Conservation (phyloP, 1,140 invertebrate species). For the Bombyx mori region DNA sequence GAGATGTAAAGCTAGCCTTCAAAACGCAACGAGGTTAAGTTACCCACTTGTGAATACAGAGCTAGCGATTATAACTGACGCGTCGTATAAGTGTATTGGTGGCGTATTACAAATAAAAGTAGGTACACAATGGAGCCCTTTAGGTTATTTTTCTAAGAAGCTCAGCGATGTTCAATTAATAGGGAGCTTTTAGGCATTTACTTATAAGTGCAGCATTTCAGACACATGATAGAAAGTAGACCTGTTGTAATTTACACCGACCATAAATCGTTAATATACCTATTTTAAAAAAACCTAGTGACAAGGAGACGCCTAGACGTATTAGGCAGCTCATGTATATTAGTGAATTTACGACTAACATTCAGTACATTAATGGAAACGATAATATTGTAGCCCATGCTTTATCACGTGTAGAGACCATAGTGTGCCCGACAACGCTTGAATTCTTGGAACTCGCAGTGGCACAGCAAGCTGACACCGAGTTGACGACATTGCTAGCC, state of each 20-base stretch:
- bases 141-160: slow-evolving; percentile 12
- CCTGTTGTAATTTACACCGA: slow-evolving; percentile 7
- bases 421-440: slow-evolving; percentile 1
- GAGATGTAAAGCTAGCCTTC: slow-evolving; percentile 27
- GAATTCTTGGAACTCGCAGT: not conserved
- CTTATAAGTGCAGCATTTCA: slow-evolving; percentile 1
- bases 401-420: slow-evolving; percentile 8
- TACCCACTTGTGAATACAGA: not conserved
- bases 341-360: slow-evolving; percentile 7
- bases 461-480: not conserved
- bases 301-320: slow-evolving; percentile 4
- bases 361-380: not conserved
- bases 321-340: slow-evolving; percentile 6
- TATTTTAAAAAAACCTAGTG: not conserved
- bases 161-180: slow-evolving; percentile 1
- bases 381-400: slow-evolving; percentile 6
- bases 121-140: slow-evolving; percentile 2
- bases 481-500: not conserved
- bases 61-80: slow-evolving; percentile 22
- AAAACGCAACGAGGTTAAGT: slow-evolving; percentile 3
- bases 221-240: slow-evolving; percentile 2
- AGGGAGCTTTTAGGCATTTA: slow-evolving; percentile 7
- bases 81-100: slow-evolving; percentile 4
- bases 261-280: slow-evolving; percentile 8
- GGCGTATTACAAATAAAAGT: slow-evolving; percentile 7